Base-by-base conservation (phyloP, 2,797 vertebrate species). In the Hyperoplus lanceolatus region DNA sequence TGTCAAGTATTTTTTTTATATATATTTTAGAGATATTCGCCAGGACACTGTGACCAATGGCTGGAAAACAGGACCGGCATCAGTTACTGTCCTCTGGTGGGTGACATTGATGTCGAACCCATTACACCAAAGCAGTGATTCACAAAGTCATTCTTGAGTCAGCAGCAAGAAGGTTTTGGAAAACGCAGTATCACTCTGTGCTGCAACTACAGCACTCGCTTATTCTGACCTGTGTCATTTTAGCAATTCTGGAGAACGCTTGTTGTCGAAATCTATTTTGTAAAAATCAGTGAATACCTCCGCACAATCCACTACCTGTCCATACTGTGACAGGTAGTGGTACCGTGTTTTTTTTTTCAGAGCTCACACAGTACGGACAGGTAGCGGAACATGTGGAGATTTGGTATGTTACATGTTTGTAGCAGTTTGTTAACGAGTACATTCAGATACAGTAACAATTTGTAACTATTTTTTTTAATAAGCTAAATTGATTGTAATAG, bases 91-190 rank as follows among this genome's bases (percentile, higher is more conserved):
- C 58, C 46, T n/a, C 38, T 50, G 45, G 13, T 5, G 12, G 50
- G 11, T 36, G 29, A 77, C 61, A 13, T 6, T 64, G 62, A 66
- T 7, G 12, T 75, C 69, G 29, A 53, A 43, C 14, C 43, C 63
- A 63, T 69, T 60, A 54, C 41, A 15, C 21, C 61, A 43, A 50
- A n/a, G 64, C 53, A 18, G 29, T 53, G 60, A 70, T 16, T 74
- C 64, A 58, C 49, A 50, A 38, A 0, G 10, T 55, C 59, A 21
- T 48, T 7, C 21, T 15, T 12, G 15, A 73, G 45, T 79, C 79
- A 58, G 49, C 43, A 56, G 49, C 50, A 55, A 36, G 56, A 15
- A 11, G 21, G 43, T 5, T 65, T 51, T 18, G 16, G n/a, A 41
- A 38, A 66, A 70, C 1, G 4, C n/a, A 51, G 50, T 45, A 38